phyloP scores from a whole-genome alignment of 2,888 invertebrate genomes.

The Sphaerophoria taeniata region DNA sequence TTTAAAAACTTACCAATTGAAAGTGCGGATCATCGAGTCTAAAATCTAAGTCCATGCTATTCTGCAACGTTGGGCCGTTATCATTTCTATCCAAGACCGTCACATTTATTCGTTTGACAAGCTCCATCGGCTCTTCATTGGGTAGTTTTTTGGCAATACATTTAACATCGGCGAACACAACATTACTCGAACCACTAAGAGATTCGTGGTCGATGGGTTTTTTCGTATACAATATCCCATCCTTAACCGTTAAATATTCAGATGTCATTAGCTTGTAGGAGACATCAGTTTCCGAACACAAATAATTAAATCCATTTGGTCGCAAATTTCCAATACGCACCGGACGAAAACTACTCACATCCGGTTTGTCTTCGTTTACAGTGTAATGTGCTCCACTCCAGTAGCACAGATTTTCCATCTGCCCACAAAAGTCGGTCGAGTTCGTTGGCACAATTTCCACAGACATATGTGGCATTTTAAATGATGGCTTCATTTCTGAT shows the following conservation, averaged over 20 bases:
- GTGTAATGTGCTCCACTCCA: conserved; percentile 80
- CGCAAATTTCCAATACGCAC: conserved; percentile 82
- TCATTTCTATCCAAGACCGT: conserved; percentile 94
- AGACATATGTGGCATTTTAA: conserved; percentile 79
- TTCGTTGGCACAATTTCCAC: conserved; percentile 79
- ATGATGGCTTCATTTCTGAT: conserved; percentile 37
- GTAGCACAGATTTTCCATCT: conserved; percentile 81
- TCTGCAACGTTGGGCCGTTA: conserved; percentile 90
- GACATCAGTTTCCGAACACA: conserved; percentile 84
- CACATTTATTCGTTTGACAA: conserved; percentile 81
- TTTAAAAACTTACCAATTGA: conserved; percentile 80
- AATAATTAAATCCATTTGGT: conserved; percentile 81
- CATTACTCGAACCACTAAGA: conserved; percentile 78
- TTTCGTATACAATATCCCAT: conserved; percentile 82
- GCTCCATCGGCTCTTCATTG: conserved; percentile 66
- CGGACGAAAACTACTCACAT: conserved; percentile 75
- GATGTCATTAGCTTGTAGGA: conserved; percentile 82
- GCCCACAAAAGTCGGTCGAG: conserved; percentile 78
- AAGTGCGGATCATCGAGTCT: conserved; percentile 80
- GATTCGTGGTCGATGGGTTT: conserved; percentile 83
- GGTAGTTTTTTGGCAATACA: conserved; percentile 80
- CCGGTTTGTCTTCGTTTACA: conserved; percentile 78
- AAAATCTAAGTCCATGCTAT: conserved; percentile 80
- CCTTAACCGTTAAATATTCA: conserved; percentile 81
- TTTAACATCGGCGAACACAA: conserved; percentile 78